Percentiles rank a stretch among this genome's conserved stretches.
Conservation (phyloP, 2,113 vertebrate species). For the Carassius carassius region DNA sequence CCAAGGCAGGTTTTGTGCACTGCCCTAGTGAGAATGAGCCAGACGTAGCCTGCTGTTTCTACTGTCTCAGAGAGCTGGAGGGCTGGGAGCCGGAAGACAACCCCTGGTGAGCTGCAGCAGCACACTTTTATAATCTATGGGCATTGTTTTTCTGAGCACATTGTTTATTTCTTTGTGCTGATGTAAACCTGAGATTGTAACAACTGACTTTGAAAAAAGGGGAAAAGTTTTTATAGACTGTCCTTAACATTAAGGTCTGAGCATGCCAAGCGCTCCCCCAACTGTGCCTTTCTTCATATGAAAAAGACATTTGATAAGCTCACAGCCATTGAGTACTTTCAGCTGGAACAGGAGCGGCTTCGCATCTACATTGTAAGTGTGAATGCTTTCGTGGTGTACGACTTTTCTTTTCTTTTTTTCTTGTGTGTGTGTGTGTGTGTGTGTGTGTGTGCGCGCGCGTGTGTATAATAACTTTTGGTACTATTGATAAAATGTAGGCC, state of each 20-base stretch:
- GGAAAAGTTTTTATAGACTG: background rate
- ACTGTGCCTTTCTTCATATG: conserved; percentile 76
- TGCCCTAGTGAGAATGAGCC: conserved; percentile 73
- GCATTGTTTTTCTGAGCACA: background rate
- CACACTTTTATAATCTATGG: background rate
- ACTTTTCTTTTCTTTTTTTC: too few relatives aligned
- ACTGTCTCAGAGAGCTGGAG: conserved; percentile 81
- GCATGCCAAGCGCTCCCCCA: conserved; percentile 69
- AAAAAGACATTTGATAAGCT: conserved; percentile 71
- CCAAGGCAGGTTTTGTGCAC: conserved; percentile 79
- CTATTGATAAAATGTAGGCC: too few relatives aligned
- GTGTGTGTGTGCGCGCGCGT: too few relatives aligned
- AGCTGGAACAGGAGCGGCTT: conserved; percentile 76
- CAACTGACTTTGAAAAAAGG: background rate
- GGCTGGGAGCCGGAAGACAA: conserved; percentile 82
- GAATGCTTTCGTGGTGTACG: background rate
- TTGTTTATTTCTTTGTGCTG: background rate
- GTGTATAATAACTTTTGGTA: too few relatives aligned
- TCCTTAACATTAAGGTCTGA: conserved; percentile 68
- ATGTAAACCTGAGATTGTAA: background rate
- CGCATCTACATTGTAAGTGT: conserved; percentile 76
- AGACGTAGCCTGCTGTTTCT: conserved; percentile 80
- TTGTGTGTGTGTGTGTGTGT: too few relatives aligned
- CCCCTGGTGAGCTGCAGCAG: conserved; percentile 68
- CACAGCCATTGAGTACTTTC: conserved; percentile 75